Evolutionary conservation across 2,888 invertebrate species (phyloP).

Genomic region (Plebejus anna): DNA sequence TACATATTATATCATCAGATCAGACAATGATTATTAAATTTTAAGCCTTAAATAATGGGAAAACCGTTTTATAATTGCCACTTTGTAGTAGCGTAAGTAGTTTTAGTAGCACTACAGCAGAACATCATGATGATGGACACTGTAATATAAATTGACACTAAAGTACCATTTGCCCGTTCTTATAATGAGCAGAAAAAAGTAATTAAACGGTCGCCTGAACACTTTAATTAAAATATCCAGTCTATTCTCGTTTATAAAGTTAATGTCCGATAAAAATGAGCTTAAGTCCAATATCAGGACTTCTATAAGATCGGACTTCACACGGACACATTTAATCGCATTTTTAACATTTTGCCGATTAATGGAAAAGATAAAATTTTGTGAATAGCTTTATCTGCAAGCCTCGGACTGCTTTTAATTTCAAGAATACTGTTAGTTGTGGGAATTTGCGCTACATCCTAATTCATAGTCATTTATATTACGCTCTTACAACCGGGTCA

Average conservation of each 20-base stretch:
- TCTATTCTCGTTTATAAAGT: slow-evolving; percentile 27
- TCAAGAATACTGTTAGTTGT: background rate
- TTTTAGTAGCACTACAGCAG: background rate
- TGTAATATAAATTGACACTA: slow-evolving; percentile 7
- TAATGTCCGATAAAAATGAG: slow-evolving; percentile 27
- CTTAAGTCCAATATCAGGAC: slow-evolving; percentile 4
- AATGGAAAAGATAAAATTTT: slow-evolving; percentile 17
- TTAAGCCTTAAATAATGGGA: no score
- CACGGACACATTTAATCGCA: background rate
- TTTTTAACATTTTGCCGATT: slow-evolving; percentile 2
- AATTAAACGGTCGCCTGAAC: slow-evolving; percentile 27
- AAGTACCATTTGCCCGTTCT: slow-evolving; percentile 11
- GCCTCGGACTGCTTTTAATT: background rate
- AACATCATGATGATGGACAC: background rate
- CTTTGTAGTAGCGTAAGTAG: no score
- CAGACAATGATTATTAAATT: no score
- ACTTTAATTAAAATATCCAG: slow-evolving; percentile 25
- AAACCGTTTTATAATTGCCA: no score
- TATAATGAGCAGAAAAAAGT: slow-evolving; percentile 23
- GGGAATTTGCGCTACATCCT: background rate
- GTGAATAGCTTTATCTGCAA: slow-evolving; percentile 1
- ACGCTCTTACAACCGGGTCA: no score
- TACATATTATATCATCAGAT: no score
- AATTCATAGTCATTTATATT: no score
- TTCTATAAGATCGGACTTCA: background rate